Conservation (phyloP, 1,140 invertebrate genomes). For the Whitmania pigra region DNA sequence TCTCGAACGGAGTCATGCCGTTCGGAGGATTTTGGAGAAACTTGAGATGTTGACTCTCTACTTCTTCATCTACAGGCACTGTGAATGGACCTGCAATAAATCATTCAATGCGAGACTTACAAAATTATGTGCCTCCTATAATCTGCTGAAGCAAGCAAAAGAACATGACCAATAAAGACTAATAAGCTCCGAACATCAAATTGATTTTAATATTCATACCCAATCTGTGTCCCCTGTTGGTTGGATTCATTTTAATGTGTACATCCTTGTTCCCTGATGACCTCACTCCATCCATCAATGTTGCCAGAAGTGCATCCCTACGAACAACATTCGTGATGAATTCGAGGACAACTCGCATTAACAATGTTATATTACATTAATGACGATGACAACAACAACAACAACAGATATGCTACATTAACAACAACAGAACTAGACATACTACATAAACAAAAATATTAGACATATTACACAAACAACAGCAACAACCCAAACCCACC, state of each 20-base stretch:
- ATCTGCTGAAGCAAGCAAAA: not conserved
- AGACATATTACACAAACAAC: too few species aligned
- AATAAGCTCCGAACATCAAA: not conserved
- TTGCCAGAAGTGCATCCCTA: constrained; percentile 84
- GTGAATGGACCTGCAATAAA: constrained; percentile 56
- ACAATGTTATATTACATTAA: not conserved
- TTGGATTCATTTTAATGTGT: constrained; percentile 74
- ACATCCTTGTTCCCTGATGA: constrained; percentile 92
- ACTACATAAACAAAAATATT: too few species aligned
- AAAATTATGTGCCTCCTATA: too few species aligned
- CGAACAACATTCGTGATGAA: not conserved
- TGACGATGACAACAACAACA: constrained; percentile 14
- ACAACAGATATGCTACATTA: too few species aligned
- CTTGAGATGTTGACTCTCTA: constrained; percentile 73
- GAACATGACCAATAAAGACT: not conserved
- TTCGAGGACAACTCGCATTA: not conserved
- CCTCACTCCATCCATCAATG: constrained; percentile 83
- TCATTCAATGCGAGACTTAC: too few species aligned
- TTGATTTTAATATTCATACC: constrained; percentile 34
- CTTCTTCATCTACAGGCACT: constrained; percentile 79
- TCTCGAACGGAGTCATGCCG: constrained; percentile 55
- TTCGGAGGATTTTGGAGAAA: constrained; percentile 63
- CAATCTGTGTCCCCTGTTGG: constrained; percentile 68
- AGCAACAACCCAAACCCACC: constrained; percentile 44
- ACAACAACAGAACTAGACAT: too few species aligned